A percentile compares a stretch with the other conserved stretches of the same genome.
These are phyloP conservation scores for Cacajao melanocephalus DNA, from an alignment of 2,797 vertebrate genomes.

Conservation along the genomic window DNA sequence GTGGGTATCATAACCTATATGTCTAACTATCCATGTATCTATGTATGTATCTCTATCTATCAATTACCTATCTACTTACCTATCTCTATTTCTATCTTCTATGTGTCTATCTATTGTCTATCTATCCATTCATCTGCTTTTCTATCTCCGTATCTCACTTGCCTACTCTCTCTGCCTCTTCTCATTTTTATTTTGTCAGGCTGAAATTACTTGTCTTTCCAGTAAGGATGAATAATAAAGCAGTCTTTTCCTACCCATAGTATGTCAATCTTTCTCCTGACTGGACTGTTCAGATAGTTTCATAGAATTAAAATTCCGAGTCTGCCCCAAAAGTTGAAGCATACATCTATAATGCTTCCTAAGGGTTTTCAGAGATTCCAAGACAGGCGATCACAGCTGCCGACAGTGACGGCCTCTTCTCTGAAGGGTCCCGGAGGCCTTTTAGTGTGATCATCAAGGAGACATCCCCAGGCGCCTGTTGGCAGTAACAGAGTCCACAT, in stretches of 20 bases:
- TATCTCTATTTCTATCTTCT: not conserved
- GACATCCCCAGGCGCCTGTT: accelerated
- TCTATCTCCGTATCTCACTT: not conserved
- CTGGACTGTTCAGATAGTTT: conserved; percentile 52
- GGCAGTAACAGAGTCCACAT: not conserved
- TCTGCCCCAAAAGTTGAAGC: conserved; percentile 35
- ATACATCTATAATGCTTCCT: conserved; percentile 21
- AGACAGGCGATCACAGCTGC: not conserved
- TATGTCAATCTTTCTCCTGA: conserved; percentile 59
- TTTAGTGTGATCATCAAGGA: not conserved
- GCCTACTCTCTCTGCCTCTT: not conserved
- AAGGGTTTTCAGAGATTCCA: conserved; percentile 50
- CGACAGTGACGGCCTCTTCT: not conserved
- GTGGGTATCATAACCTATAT: not conserved
- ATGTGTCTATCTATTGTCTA: too few relatives aligned
- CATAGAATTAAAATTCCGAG: conserved; percentile 59
- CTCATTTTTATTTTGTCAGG: conserved; percentile 32
- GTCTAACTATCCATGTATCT: not conserved
- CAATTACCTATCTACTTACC: not conserved
- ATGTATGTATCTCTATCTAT: not conserved
- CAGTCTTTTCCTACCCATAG: not conserved
- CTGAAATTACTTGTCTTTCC: conserved; percentile 58
- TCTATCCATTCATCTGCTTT: not conserved
- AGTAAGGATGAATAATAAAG: conserved; percentile 60
- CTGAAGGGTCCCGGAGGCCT: not conserved